Evolutionary conservation across 1,140 invertebrate species (phyloP).

Genomic region (Habropoda laboriosa): DNA sequence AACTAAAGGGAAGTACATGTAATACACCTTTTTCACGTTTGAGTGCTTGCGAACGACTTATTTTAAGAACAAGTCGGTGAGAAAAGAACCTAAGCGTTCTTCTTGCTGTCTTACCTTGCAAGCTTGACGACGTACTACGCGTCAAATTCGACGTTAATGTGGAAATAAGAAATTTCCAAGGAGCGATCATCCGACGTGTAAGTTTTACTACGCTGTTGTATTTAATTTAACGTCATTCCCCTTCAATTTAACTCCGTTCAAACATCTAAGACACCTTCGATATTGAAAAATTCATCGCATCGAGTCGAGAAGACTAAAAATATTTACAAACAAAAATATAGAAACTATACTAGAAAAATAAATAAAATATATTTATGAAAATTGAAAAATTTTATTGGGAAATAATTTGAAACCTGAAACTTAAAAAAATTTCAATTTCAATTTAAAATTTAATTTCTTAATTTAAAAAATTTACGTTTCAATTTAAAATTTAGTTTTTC

Average conservation of each 20-base stretch:
- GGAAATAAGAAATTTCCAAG: conserved; percentile 1
- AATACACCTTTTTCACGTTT: conserved; percentile 16
- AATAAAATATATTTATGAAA: too few relatives aligned
- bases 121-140: background rate
- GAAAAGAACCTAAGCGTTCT: conserved; percentile 6
- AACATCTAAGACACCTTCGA: too few relatives aligned
- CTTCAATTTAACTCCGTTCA: background rate
- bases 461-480: too few relatives aligned
- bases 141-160: background rate
- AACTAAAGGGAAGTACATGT: background rate
- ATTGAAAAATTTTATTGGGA: too few relatives aligned
- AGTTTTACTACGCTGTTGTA: background rate
- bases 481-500: too few relatives aligned
- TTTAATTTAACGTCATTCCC: background rate
- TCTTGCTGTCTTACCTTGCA: background rate
- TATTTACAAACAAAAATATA: too few relatives aligned
- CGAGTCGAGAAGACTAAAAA: too few relatives aligned
- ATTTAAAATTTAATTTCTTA: too few relatives aligned
- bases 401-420: too few relatives aligned
- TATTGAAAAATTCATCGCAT: too few relatives aligned
- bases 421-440: too few relatives aligned
- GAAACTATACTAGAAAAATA: too few relatives aligned
- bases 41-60: conserved; percentile 11
- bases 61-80: conserved; percentile 4
- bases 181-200: background rate